Conservation (phyloP, 2,113 vertebrate genomes). For the Percopsis transmontana region DNA sequence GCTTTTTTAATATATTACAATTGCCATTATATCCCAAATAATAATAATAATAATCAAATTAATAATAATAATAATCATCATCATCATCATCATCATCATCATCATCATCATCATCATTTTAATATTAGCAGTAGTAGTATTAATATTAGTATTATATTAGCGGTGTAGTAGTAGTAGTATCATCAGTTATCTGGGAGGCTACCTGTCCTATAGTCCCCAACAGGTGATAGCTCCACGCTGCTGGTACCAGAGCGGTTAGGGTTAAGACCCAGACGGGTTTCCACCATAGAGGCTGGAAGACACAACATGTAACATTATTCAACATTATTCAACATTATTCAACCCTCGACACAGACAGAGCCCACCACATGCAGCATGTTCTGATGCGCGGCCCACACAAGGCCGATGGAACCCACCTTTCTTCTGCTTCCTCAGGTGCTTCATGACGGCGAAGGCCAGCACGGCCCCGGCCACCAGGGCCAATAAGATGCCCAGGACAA, state of each 20-base stretch:
- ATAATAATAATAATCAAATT: no score
- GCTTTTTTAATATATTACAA: no score
- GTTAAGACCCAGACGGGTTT: constrained; percentile 63
- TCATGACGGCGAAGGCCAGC: constrained; percentile 77
- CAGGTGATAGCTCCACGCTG: constrained; percentile 63
- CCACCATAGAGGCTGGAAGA: constrained; percentile 71
- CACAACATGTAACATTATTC: constrained; percentile 37
- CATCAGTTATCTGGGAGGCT: constrained; percentile 6
- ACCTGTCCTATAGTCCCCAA: constrained; percentile 81
- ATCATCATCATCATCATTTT: no score
- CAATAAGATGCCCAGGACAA: constrained; percentile 78
- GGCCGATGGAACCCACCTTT: constrained; percentile 67
- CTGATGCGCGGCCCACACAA: neutral
- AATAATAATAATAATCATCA: no score
- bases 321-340: constrained; percentile 54
- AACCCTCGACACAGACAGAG: constrained; percentile 10
- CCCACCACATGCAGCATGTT: neutral
- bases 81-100: no score
- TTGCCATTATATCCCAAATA: no score
- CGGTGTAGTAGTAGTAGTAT: neutral
- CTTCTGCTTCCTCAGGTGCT: constrained; percentile 79
- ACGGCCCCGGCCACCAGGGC: constrained; percentile 77
- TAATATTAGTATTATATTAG: neutral
- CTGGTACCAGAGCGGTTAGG: constrained; percentile 54
- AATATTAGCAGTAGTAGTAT: no score